phyloP scores from a whole-genome alignment of 2,113 vertebrate genomes.

The Perca flavescens region DNA sequence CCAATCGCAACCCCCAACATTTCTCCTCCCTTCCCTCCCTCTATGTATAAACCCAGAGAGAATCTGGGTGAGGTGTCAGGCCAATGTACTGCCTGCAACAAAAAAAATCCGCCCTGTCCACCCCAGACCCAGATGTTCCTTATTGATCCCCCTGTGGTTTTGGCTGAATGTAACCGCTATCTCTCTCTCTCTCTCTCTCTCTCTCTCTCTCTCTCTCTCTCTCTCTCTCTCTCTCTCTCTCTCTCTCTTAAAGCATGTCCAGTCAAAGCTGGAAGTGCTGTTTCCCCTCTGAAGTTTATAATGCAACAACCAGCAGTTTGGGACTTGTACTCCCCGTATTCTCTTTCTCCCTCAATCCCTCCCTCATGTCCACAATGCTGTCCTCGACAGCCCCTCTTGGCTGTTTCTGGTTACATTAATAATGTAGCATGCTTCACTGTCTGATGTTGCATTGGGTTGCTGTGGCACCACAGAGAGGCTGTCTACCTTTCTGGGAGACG shows the following conservation, averaged over 20 bases:
- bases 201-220: conserved; percentile 37
- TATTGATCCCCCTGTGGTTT: conserved; percentile 81
- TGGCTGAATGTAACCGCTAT: conserved; percentile 77
- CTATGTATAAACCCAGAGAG: conserved; percentile 64
- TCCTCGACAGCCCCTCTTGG: conserved; percentile 66
- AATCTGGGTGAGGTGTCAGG: conserved; percentile 78
- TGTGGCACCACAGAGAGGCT: conserved; percentile 74
- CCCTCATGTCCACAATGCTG: conserved; percentile 37
- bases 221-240: conserved; percentile 30
- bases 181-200: conserved; percentile 6
- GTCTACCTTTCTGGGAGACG: conserved; percentile 79
- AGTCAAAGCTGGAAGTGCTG: conserved; percentile 47
- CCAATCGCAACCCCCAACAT: conserved; percentile 36
- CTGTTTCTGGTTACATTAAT: conserved; percentile 77
- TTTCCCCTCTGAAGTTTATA: conserved; percentile 51
- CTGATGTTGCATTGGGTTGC: conserved; percentile 78
- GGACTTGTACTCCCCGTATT: conserved; percentile 5
- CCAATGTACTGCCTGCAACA: conserved; percentile 76
- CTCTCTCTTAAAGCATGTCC: conserved; percentile 25
- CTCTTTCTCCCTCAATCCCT: conserved; percentile 25
- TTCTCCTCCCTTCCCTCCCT: conserved; percentile 51
- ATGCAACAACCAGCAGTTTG: conserved; percentile 44
- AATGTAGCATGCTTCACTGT: conserved; percentile 81
- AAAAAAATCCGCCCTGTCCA: conserved; percentile 79
- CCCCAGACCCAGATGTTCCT: conserved; percentile 83